A percentile compares a stretch with the other conserved stretches of the same genome.
Evolutionary conservation across 92 coral and sea anemone genomes (phyloP).

Genomic region (Muricea muricata): DNA sequence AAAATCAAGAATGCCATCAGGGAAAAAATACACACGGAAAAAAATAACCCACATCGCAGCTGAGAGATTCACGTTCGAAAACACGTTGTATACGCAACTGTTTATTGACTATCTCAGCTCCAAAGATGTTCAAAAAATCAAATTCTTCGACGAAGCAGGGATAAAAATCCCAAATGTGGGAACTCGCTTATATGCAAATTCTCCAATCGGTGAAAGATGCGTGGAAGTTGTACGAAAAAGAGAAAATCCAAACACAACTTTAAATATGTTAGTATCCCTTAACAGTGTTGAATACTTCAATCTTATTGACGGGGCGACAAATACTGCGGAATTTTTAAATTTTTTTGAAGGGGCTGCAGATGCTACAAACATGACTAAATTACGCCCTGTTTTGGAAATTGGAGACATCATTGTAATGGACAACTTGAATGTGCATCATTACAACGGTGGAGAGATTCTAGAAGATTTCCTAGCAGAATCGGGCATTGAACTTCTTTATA

Average conservation of each 20-base stretch:
- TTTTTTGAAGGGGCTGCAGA: constrained; percentile 35
- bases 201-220: constrained; percentile 50
- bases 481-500: constrained; percentile 37
- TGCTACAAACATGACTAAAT: neutral
- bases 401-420: no score
- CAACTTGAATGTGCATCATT: no score
- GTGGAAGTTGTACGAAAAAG: no score
- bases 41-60: constrained; percentile 44
- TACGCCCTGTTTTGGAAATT: neutral
- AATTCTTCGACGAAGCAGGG: constrained; percentile 67
- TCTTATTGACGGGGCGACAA: constrained; percentile 46
- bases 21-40: constrained; percentile 53
- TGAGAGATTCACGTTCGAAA: constrained; percentile 54
- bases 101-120: no score
- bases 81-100: no score
- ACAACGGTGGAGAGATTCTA: neutral
- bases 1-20: constrained; percentile 31
- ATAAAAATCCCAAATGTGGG: constrained; percentile 53
- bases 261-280: no score
- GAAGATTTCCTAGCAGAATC: neutral
- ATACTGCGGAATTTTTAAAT: no score
- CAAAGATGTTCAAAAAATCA: constrained; percentile 1
- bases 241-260: no score
- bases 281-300: constrained; percentile 47
- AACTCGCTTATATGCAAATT: constrained; percentile 47